phyloP scores from a whole-genome alignment of 2,888 invertebrate species.

The Stenoptilia bipunctidactyla region DNA sequence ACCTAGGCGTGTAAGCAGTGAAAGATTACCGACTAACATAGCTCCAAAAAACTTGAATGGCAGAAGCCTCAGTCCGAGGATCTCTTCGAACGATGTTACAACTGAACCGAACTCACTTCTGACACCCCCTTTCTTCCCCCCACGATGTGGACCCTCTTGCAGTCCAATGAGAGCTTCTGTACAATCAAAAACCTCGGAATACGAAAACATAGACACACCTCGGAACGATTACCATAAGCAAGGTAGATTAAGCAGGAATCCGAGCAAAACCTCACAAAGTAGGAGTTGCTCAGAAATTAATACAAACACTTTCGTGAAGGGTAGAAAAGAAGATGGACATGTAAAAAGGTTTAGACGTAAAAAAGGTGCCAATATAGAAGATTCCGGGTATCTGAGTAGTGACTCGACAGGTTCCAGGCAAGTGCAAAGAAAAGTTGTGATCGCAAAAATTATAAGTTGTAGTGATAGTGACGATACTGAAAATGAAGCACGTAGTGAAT shows the following conservation, averaged over 20 bases:
- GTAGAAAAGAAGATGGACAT: conserved; percentile 29
- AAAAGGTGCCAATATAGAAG: conserved; percentile 69
- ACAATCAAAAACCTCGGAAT: conserved; percentile 61
- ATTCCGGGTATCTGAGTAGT: conserved; percentile 88
- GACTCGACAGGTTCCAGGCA: conserved; percentile 77
- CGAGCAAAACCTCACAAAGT: conserved; percentile 29
- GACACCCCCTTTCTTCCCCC: conserved; percentile 30
- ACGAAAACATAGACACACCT: conserved; percentile 39
- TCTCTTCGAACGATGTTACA: conserved; percentile 34
- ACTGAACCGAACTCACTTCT: conserved; percentile 25
- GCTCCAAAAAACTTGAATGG: conserved; percentile 77
- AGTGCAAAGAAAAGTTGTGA: conserved; percentile 47
- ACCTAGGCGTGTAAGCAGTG: conserved; percentile 59
- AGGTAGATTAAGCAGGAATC: conserved; percentile 29
- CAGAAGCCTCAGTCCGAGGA: conserved; percentile 73
- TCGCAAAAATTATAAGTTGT: conserved; percentile 69
- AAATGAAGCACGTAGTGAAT: conserved; percentile 86
- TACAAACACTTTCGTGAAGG: conserved; percentile 51
- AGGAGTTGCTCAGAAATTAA: conserved; percentile 28
- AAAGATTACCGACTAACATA: conserved; percentile 36
- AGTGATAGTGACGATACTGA: conserved; percentile 85
- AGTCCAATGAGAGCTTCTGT: conserved; percentile 66
- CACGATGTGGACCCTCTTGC: conserved; percentile 34
- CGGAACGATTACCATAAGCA: conserved; percentile 17
- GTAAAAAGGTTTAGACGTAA: conserved; percentile 39